phyloP scores from a whole-genome alignment of 2,888 invertebrate species.

The Meandrusa payeni region DNA sequence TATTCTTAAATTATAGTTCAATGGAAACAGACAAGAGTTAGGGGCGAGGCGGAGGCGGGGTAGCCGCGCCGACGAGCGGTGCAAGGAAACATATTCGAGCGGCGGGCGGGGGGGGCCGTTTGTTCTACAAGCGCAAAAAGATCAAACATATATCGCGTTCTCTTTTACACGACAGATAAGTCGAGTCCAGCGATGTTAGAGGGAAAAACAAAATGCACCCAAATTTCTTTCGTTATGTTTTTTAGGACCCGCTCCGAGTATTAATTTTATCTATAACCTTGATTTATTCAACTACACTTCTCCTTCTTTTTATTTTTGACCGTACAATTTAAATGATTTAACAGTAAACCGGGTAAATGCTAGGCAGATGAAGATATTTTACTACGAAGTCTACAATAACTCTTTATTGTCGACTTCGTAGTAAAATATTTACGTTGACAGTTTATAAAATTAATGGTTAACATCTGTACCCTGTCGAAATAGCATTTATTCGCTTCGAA shows the following conservation, averaged over 20 bases:
- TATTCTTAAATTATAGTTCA: conserved; percentile 30
- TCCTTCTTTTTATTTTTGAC: too few relatives aligned
- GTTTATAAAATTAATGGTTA: too few relatives aligned
- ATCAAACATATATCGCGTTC: conserved; percentile 33
- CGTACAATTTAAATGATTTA: too few relatives aligned
- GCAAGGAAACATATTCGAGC: conserved; percentile 63
- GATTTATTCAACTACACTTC: too few relatives aligned
- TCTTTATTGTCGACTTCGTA: too few relatives aligned
- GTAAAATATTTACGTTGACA: too few relatives aligned
- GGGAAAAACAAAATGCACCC: conserved; percentile 69
- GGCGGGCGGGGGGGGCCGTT: conserved; percentile 39
- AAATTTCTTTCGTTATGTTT: conserved; percentile 55
- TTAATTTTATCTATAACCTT: conserved; percentile 48
- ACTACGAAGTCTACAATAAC: too few relatives aligned
- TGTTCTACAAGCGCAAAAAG: conserved; percentile 36
- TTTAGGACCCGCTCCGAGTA: conserved; percentile 37
- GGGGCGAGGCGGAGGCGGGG: conserved; percentile 70
- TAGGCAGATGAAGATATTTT: too few relatives aligned
- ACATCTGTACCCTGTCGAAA: too few relatives aligned
- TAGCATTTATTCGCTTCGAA: too few relatives aligned
- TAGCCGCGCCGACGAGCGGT: conserved; percentile 51
- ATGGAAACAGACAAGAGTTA: conserved; percentile 56
- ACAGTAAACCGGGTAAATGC: too few relatives aligned
- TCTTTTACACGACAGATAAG: conserved; percentile 49
- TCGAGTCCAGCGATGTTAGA: conserved; percentile 46